Percentiles rank a stretch among this genome's conserved stretches.
Conservation (phyloP, 2,113 vertebrate genomes). For the Centropristis striata region DNA sequence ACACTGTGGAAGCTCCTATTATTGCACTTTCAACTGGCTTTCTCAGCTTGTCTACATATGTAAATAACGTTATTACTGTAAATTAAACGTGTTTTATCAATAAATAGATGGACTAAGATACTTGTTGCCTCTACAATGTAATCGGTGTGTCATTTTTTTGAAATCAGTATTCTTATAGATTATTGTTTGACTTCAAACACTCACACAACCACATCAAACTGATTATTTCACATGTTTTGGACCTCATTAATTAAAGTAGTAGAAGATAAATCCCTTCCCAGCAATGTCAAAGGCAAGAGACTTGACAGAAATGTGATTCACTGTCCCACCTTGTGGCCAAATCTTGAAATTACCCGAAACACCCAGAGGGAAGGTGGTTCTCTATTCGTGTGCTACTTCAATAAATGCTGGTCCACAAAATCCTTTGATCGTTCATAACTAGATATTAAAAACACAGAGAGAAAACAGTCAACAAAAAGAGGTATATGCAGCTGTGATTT, state of each 20-base stretch:
- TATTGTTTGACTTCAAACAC: background rate
- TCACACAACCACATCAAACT: background rate
- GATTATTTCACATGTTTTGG: background rate
- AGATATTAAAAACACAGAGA: slow-evolving; percentile 8
- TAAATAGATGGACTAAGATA: background rate
- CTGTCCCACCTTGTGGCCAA: slow-evolving; percentile 80
- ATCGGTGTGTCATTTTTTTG: background rate
- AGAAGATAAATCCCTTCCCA: slow-evolving; percentile 9
- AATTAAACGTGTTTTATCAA: too few relatives aligned
- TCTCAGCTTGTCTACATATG: too few relatives aligned
- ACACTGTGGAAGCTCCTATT: too few relatives aligned
- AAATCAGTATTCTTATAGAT: background rate
- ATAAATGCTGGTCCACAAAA: background rate
- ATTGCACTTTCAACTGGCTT: too few relatives aligned
- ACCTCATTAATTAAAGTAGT: background rate
- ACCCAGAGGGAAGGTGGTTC: background rate
- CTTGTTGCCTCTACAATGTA: background rate
- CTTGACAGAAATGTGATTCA: slow-evolving; percentile 54
- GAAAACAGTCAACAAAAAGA: background rate
- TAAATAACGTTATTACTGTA: too few relatives aligned
- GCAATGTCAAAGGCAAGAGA: background rate
- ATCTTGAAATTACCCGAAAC: slow-evolving; percentile 21
- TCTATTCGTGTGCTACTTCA: background rate
- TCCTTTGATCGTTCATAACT: background rate
- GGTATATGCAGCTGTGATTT: background rate